Conservation (phyloP, 2,113 vertebrate species). For the Apaloderma vittatum region DNA sequence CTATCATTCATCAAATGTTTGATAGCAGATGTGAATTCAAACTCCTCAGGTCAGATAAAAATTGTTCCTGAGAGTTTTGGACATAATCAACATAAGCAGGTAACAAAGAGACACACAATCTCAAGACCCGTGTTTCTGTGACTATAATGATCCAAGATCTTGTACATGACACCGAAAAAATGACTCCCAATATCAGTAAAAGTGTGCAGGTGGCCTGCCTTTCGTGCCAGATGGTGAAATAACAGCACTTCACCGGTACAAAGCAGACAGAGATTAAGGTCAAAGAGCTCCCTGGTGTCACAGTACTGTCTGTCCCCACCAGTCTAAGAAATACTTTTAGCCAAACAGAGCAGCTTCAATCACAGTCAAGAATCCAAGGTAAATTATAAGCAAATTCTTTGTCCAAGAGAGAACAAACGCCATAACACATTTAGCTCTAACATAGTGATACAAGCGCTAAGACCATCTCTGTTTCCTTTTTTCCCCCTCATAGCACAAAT, state of each 20-base stretch:
- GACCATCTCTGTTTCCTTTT: neutral
- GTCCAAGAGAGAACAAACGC: neutral
- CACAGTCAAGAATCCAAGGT: neutral
- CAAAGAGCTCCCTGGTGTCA: neutral
- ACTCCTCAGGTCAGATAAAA: neutral
- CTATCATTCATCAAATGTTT: neutral
- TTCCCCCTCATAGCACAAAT: neutral
- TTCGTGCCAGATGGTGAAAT: neutral
- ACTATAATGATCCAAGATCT: neutral
- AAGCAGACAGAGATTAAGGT: neutral
- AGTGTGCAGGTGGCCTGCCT: neutral
- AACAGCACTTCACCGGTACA: neutral
- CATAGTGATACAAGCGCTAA: neutral
- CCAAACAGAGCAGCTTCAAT: neutral
- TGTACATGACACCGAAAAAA: neutral
- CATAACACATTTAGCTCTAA: neutral
- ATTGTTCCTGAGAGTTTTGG: neutral
- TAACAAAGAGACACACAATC: neutral
- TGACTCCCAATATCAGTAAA: neutral
- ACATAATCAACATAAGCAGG: neutral
- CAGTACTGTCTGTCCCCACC: neutral
- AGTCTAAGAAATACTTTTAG: neutral
- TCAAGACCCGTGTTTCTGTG: neutral
- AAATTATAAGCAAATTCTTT: neutral
- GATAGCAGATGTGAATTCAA: neutral